These are phyloP conservation scores for Eutrigla gurnardus DNA, from an alignment of 2,797 vertebrate genomes.

Conservation along the genomic window DNA sequence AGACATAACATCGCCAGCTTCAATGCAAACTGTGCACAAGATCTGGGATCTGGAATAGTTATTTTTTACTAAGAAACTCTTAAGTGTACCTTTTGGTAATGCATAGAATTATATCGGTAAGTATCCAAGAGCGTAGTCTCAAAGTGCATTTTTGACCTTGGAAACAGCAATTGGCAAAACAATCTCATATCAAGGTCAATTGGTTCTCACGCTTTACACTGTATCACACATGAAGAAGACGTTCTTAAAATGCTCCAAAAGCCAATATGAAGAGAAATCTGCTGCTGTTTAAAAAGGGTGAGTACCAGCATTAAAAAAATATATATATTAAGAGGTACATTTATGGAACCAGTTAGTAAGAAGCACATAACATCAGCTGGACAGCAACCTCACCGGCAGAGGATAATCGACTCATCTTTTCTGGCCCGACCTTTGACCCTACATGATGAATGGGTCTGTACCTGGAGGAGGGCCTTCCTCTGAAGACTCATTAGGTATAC, in stretches of 20 bases:
- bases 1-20: conserved; percentile 47
- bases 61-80: not conserved
- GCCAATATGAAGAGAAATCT: not conserved
- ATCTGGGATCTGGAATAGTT: not conserved
- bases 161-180: not conserved
- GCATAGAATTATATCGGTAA: not conserved
- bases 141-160: not conserved
- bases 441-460: conserved; percentile 75
- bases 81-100: not conserved
- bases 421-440: conserved; percentile 63
- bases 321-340: not conserved
- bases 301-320: not conserved
- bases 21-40: not conserved
- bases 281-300: not conserved
- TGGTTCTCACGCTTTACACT: not conserved
- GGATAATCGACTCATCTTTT: conserved; percentile 72
- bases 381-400: conserved; percentile 12
- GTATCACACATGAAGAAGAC: not conserved
- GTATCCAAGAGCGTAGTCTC: not conserved
- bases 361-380: conserved; percentile 6
- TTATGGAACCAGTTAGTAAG: not conserved
- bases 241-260: not conserved
- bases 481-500: conserved; percentile 65
- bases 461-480: conserved; percentile 48
- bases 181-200: not conserved